Evolutionary conservation across 2,888 invertebrate species (phyloP).

Genomic region (Dynastes hyllus): DNA sequence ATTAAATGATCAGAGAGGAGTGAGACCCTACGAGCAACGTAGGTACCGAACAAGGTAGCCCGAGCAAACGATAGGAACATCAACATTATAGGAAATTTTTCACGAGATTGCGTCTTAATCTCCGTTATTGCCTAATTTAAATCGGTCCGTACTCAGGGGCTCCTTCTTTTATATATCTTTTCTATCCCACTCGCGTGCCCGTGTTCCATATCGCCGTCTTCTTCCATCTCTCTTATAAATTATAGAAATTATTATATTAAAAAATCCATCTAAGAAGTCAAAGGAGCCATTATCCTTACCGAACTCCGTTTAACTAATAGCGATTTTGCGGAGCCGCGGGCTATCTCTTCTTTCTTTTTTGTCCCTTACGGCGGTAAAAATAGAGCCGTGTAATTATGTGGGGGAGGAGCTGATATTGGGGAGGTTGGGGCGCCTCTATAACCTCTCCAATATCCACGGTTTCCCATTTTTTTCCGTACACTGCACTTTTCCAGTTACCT

Average conservation of each 20-base stretch:
- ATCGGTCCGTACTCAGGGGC: slow-evolving; percentile 63
- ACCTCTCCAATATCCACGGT: slow-evolving; percentile 6
- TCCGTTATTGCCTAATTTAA: slow-evolving; percentile 72
- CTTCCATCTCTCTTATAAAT: slow-evolving; percentile 67
- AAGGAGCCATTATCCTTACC: slow-evolving; percentile 75
- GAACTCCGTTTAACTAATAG: slow-evolving; percentile 69
- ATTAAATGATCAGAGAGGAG: slow-evolving; percentile 23
- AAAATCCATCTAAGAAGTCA: slow-evolving; percentile 83
- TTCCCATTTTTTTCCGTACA: not conserved
- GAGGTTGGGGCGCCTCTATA: not conserved
- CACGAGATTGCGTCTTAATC: slow-evolving; percentile 62
- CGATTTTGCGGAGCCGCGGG: slow-evolving; percentile 64
- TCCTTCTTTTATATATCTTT: not conserved
- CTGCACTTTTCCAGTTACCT: not conserved
- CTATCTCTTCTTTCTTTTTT: slow-evolving; percentile 26
- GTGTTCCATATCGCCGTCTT: slow-evolving; percentile 46
- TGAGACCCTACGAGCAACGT: not conserved
- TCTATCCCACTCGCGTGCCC: not conserved
- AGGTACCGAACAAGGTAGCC: slow-evolving; percentile 1
- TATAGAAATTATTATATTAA: slow-evolving; percentile 83
- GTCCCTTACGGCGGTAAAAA: slow-evolving; percentile 28
- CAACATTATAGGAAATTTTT: slow-evolving; percentile 41
- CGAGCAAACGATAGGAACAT: slow-evolving; percentile 37
- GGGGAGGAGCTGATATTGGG: slow-evolving; percentile 6
- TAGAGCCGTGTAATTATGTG: slow-evolving; percentile 40